phyloP scores from a whole-genome alignment of 2,888 invertebrate species.

The Poecilus cupreus region DNA sequence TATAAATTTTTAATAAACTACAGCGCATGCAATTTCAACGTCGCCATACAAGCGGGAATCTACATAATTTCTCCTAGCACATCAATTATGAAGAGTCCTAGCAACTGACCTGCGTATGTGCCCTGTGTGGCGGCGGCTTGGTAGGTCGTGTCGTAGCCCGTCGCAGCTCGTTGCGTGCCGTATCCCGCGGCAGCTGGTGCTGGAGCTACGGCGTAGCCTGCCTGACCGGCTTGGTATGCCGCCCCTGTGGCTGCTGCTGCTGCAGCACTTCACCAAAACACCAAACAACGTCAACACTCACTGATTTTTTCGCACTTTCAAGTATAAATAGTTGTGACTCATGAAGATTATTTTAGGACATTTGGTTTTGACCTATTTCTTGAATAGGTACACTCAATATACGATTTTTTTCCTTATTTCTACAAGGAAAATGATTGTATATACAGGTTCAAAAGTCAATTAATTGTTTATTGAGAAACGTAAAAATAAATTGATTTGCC shows the following conservation, averaged over 20 bases:
- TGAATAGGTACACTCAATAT: not conserved
- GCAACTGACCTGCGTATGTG: slow-evolving; percentile 75
- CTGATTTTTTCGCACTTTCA: not conserved
- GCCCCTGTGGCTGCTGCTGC: slow-evolving; percentile 86
- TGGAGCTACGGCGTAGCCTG: slow-evolving; percentile 89
- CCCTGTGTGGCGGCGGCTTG: slow-evolving; percentile 88
- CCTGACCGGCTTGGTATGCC: slow-evolving; percentile 88
- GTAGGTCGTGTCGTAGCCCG: slow-evolving; percentile 89
- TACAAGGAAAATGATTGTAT: not conserved
- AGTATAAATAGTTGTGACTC: slow-evolving; percentile 30
- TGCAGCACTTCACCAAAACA: slow-evolving; percentile 67
- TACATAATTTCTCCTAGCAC: slow-evolving; percentile 38
- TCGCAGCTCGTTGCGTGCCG: slow-evolving; percentile 86
- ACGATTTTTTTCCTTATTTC: not conserved
- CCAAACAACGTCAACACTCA: slow-evolving; percentile 10
- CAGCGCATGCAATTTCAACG: slow-evolving; percentile 22
- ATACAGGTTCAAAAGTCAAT: not conserved
- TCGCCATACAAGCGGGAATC: slow-evolving; percentile 25
- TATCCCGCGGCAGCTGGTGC: slow-evolving; percentile 89
- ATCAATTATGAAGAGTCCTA: not conserved
- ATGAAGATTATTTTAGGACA: slow-evolving; percentile 39
- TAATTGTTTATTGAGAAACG: not conserved
- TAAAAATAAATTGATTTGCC: not conserved
- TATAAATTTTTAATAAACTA: not conserved
- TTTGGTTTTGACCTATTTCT: not conserved